A percentile compares a stretch with the other conserved stretches of the same genome.
These are phyloP conservation scores for Cladopsammia gracilis DNA, from an alignment of 64 coral and sea anemone genomes.

Conservation along the genomic window DNA sequence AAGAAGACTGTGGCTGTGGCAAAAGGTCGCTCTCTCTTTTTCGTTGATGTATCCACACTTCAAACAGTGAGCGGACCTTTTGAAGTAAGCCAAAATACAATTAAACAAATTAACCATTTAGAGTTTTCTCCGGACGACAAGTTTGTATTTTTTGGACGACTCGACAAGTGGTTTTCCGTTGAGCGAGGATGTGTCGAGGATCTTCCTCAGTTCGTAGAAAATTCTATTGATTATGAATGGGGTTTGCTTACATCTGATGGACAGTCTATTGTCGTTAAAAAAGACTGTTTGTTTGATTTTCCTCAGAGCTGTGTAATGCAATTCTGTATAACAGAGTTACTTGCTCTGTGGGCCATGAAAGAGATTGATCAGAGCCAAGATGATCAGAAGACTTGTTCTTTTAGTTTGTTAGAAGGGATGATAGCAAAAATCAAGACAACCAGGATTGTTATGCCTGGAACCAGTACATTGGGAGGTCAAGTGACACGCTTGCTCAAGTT, in stretches of 20 bases:
- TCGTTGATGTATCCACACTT: background rate
- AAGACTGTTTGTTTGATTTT: too few relatives aligned
- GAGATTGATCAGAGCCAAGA: background rate
- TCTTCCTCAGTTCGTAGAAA: background rate
- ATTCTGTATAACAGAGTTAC: background rate
- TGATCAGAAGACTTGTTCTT: background rate
- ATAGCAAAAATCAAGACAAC: too few relatives aligned
- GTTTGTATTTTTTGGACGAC: constrained; percentile 14
- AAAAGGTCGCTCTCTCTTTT: background rate
- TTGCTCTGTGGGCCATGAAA: background rate
- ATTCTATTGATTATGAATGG: background rate
- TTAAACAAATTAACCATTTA: background rate
- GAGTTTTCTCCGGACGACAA: background rate
- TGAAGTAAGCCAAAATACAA: background rate
- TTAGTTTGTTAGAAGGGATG: background rate
- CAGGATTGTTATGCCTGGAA: too few relatives aligned
- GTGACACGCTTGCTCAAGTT: background rate
- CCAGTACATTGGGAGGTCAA: background rate
- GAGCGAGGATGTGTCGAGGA: too few relatives aligned
- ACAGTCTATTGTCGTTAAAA: background rate
- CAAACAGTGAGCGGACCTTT: background rate
- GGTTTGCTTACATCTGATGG: background rate
- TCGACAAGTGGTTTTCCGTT: constrained; percentile 20
- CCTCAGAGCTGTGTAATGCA: background rate
- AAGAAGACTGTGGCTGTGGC: background rate